Percentiles rank a stretch among this genome's conserved stretches.
Evolutionary conservation across 2,113 vertebrate genomes (phyloP).

Genomic region (Tyto alba): DNA sequence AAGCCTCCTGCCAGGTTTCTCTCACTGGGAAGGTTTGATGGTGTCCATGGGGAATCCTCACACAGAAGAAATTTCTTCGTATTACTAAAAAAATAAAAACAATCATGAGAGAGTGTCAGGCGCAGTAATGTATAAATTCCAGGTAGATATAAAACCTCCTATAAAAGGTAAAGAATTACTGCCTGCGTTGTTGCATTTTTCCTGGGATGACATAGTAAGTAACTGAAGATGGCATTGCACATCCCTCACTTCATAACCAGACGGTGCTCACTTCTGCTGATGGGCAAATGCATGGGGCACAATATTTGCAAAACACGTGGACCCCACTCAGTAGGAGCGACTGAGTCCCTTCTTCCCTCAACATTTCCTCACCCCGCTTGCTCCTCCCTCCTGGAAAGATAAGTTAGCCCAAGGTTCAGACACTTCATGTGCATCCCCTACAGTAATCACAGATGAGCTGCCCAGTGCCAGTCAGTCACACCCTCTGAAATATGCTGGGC

Average conservation of each 20-base stretch:
- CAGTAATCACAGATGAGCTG: not conserved
- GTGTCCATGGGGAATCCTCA: not conserved
- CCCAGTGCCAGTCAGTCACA: not conserved
- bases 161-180: not conserved
- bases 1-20: not conserved
- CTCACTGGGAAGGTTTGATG: not conserved
- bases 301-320: rapidly evolving
- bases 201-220: not conserved
- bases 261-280: rapidly evolving
- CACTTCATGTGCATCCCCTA: not conserved
- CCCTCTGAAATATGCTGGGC: not conserved
- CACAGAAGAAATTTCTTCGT: not conserved
- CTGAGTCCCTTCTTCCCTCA: not conserved
- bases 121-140: not conserved
- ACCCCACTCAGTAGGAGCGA: not conserved
- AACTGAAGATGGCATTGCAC: not conserved
- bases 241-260: not conserved
- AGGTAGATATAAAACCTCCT: not conserved
- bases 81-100: not conserved
- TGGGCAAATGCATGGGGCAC: not conserved
- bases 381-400: not conserved
- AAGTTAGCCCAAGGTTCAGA: not conserved
- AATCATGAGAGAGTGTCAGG: not conserved
- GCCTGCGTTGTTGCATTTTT: not conserved
- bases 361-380: not conserved